A percentile compares a stretch with the other conserved stretches of the same genome.
Conservation (phyloP, 2,888 invertebrate genomes). For the Ophion obscuratus region DNA sequence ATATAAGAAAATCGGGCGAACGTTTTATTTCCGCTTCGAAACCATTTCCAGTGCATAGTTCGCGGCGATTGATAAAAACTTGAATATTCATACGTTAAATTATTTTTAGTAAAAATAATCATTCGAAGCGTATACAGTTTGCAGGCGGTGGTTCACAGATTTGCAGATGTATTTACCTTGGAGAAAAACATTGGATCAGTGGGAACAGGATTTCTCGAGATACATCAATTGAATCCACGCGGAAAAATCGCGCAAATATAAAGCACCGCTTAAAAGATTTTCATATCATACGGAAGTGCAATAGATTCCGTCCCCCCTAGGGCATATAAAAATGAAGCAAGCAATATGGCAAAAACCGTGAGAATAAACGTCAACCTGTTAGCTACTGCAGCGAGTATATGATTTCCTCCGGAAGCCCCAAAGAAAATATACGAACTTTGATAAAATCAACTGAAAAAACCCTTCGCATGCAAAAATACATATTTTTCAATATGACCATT, state of each 20-base stretch:
- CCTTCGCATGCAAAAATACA: no score
- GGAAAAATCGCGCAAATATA: slow-evolving; percentile 10
- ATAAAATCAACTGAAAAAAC: neutral
- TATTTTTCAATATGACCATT: no score
- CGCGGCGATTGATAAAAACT: neutral
- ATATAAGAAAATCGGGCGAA: neutral
- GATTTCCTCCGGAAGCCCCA: neutral
- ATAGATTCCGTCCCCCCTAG: neutral
- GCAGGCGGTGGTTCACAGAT: neutral
- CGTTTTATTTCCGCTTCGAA: neutral
- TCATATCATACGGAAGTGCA: neutral
- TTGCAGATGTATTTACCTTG: neutral
- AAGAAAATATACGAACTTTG: neutral
- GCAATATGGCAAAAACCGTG: slow-evolving; percentile 26
- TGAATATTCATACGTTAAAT: neutral
- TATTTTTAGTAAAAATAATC: neutral
- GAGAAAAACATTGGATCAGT: slow-evolving; percentile 18
- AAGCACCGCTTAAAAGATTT: neutral
- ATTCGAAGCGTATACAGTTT: neutral
- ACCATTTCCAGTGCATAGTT: slow-evolving; percentile 21
- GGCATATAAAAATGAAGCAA: slow-evolving; percentile 19
- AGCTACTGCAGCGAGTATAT: slow-evolving; percentile 12
- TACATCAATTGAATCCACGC: neutral
- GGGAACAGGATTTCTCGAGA: neutral
- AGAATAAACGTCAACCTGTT: slow-evolving; percentile 33